These are phyloP conservation scores for Branchellion lobata DNA, from an alignment of 2,888 invertebrate genomes.

Conservation along the genomic window DNA sequence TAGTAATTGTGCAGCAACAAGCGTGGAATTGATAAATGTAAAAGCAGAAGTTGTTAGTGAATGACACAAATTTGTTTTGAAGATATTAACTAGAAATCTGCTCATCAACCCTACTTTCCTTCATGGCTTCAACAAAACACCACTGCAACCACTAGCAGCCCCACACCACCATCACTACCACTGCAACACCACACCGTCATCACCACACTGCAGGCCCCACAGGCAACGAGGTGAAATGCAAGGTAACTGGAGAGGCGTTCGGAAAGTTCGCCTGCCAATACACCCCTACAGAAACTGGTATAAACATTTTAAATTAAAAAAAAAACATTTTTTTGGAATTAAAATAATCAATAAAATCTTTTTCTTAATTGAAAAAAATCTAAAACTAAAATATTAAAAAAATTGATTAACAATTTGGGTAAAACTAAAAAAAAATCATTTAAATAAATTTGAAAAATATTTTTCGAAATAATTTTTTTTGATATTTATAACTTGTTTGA, in stretches of 20 bases:
- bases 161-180: neutral
- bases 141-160: too few relatives aligned
- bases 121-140: too few relatives aligned
- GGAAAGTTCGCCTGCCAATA: conserved; percentile 45
- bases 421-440: too few relatives aligned
- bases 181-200: neutral
- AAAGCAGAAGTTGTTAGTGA: too few relatives aligned
- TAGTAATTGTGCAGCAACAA: too few relatives aligned
- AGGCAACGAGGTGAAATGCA: conserved; percentile 33
- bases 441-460: too few relatives aligned
- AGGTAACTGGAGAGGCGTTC: conserved; percentile 23
- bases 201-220: conserved; percentile 28
- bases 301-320: neutral
- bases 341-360: conserved; percentile 1
- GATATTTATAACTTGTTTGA: neutral
- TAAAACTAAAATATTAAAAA: too few relatives aligned
- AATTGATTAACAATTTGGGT: neutral
- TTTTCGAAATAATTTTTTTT: neutral
- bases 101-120: too few relatives aligned
- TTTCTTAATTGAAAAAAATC: neutral
- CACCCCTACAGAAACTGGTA: conserved; percentile 43
- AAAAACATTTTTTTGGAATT: neutral
- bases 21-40: too few relatives aligned
- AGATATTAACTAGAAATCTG: too few relatives aligned
- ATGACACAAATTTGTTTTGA: too few relatives aligned